Evolutionary conservation across 2,888 invertebrate genomes (phyloP).

Genomic region (Acanthopleura granulata): DNA sequence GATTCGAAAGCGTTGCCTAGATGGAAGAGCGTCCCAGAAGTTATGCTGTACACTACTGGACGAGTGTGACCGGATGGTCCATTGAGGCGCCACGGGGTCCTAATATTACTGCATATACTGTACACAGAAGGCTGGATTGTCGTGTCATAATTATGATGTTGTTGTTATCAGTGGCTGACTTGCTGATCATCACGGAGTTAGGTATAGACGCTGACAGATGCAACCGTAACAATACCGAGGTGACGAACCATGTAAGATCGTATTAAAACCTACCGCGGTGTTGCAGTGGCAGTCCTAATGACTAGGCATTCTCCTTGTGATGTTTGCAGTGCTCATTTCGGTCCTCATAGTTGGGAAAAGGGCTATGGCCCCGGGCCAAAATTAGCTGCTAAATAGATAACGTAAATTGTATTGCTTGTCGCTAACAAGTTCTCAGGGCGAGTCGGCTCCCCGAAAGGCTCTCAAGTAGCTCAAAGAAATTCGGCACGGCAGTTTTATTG

Average conservation of each 20-base stretch:
- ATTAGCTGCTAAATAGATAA: constrained; percentile 15
- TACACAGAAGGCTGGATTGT: background rate
- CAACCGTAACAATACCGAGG: background rate
- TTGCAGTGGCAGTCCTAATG: background rate
- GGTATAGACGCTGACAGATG: background rate
- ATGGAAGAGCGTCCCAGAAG: too few species aligned
- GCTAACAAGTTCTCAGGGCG: background rate
- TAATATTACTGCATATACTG: too few species aligned
- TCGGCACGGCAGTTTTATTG: too few species aligned
- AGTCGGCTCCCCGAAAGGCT: too few species aligned
- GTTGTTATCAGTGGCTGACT: background rate
- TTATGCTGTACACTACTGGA: too few species aligned
- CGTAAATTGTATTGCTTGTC: constrained; percentile 15
- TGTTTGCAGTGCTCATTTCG: constrained; percentile 10
- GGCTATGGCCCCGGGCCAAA: background rate
- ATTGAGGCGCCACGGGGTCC: too few species aligned
- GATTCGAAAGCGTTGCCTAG: too few species aligned
- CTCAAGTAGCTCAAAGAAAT: too few species aligned
- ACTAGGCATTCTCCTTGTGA: background rate
- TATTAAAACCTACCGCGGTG: background rate
- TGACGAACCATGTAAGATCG: constrained; percentile 10
- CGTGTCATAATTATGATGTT: background rate
- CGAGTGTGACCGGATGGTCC: too few species aligned
- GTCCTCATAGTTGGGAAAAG: background rate
- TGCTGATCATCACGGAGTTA: background rate